Conservation (phyloP, 1,140 invertebrate genomes). For the Homarus americanus region DNA sequence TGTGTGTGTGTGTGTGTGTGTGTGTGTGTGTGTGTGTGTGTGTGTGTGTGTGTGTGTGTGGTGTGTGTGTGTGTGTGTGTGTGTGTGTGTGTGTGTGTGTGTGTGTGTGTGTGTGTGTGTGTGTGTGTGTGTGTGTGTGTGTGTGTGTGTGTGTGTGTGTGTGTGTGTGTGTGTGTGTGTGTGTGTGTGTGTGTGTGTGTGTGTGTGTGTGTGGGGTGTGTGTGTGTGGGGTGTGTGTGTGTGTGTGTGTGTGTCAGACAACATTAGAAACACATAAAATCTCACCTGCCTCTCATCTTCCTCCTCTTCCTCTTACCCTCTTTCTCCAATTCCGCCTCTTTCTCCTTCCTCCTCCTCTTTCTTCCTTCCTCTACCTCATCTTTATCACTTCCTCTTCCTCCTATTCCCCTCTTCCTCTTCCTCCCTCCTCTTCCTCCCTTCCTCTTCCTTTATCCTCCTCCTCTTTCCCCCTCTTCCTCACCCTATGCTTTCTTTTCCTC, state of each 20-base stretch:
- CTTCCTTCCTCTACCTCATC: no score
- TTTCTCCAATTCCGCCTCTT: neutral
- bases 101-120: neutral
- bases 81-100: neutral
- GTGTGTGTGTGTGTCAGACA: neutral
- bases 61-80: neutral
- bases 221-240: no score
- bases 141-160: neutral
- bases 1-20: neutral
- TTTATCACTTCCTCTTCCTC: no score
- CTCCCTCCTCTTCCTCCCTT: no score
- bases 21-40: neutral
- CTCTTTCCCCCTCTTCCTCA: no score
- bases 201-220: no score
- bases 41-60: neutral
- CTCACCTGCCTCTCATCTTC: neutral
- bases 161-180: neutral
- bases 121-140: neutral
- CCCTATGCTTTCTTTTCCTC: no score
- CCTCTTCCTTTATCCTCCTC: no score
- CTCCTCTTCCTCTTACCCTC: neutral
- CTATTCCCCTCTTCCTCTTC: no score
- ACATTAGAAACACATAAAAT: no score
- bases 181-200: neutral
- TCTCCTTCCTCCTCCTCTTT: no score